A percentile compares a stretch with the other conserved stretches of the same genome.
These are phyloP conservation scores for Exocentrus adspersus DNA, from an alignment of 2,888 invertebrate species.

Conservation along the genomic window DNA sequence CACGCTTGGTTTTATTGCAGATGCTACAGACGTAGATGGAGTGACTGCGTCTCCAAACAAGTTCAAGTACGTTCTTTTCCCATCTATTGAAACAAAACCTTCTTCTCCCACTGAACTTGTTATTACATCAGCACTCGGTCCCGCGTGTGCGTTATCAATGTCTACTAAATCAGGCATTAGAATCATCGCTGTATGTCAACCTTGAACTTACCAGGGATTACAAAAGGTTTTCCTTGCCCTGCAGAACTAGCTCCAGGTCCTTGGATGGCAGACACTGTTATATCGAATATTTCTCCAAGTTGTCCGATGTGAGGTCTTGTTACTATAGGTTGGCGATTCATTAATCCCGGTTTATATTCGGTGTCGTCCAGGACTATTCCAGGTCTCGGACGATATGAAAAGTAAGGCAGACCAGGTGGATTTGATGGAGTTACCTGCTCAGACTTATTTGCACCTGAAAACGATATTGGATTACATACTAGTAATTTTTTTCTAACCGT, in stretches of 20 bases:
- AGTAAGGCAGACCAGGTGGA: constrained; percentile 62
- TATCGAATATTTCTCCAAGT: constrained; percentile 84
- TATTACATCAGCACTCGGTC: constrained; percentile 72
- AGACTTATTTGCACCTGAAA: constrained; percentile 5
- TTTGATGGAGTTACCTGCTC: constrained; percentile 23
- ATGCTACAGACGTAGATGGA: constrained; percentile 52
- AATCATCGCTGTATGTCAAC: no score
- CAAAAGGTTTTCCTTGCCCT: constrained; percentile 65
- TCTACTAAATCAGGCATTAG: no score
- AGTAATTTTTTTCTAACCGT: no score
- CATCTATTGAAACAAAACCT: constrained; percentile 91
- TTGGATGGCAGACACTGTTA: constrained; percentile 88
- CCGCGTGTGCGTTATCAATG: constrained; percentile 59
- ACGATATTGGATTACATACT: no score
- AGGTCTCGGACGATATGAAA: constrained; percentile 80
- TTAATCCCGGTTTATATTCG: constrained; percentile 77
- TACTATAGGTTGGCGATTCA: constrained; percentile 59
- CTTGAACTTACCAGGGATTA: constrained; percentile 65
- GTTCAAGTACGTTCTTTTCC: constrained; percentile 88
- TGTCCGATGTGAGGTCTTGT: constrained; percentile 67
- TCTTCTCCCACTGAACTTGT: constrained; percentile 82
- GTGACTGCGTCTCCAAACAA: constrained; percentile 74
- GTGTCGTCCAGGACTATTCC: constrained; percentile 89
- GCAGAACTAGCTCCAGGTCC: constrained; percentile 72
- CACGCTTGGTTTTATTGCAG: constrained; percentile 57